Evolutionary conservation across 2,113 vertebrate genomes (phyloP).

Genomic region (Chloropsis cyanopogon): DNA sequence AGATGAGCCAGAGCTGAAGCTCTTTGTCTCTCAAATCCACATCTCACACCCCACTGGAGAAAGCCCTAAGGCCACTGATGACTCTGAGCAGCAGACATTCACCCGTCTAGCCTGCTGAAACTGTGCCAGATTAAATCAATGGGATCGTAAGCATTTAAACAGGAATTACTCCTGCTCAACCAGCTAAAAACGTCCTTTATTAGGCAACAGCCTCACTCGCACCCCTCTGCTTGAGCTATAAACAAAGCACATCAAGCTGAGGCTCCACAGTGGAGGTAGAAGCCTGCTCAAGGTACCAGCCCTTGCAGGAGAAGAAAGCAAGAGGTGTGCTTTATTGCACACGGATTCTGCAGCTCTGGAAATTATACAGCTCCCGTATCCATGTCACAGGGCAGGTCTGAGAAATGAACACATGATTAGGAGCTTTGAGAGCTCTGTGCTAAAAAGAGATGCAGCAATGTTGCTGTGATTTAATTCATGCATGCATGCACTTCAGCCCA

Average conservation of each 20-base stretch:
- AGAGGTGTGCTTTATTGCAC: neutral
- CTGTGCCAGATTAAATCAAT: constrained; percentile 27
- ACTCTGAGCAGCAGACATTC: constrained; percentile 10
- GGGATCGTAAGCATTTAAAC: neutral
- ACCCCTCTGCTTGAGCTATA: neutral
- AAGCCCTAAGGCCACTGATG: neutral
- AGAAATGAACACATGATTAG: neutral
- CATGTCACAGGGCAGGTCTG: neutral
- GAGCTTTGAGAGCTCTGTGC: neutral
- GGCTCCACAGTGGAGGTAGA: neutral
- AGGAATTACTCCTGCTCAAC: neutral
- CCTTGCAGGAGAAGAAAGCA: neutral
- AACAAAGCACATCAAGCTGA: neutral
- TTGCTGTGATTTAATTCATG: constrained; percentile 15
- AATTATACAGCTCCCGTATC: neutral
- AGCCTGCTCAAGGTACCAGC: neutral
- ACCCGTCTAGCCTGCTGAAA: neutral
- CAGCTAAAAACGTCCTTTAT: neutral
- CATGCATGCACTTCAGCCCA: neutral
- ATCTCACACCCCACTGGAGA: constrained; percentile 46
- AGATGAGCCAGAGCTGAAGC: neutral
- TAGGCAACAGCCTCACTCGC: neutral
- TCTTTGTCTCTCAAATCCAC: constrained; percentile 17
- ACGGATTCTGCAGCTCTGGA: neutral
- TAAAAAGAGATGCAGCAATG: neutral